A percentile compares a stretch with the other conserved stretches of the same genome.
Conservation (phyloP, 2,888 invertebrate species). For the Timema cristinae region DNA sequence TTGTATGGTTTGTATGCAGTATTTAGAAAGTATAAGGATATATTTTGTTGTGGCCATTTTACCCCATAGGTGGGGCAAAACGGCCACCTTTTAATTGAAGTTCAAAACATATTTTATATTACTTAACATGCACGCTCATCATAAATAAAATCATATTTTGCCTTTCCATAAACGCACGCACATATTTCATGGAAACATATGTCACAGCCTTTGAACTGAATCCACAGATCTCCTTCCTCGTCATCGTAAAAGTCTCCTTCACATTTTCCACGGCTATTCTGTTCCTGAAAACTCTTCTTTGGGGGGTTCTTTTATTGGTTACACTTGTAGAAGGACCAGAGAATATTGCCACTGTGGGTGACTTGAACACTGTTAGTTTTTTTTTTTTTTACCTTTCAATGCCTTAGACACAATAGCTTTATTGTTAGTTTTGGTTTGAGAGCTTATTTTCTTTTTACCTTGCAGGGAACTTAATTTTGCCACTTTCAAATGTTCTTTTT, state of each 20-base stretch:
- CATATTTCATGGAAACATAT: too few relatives aligned
- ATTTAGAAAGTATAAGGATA: too few relatives aligned
- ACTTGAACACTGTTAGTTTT: neutral
- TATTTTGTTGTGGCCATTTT: too few relatives aligned
- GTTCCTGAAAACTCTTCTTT: conserved; percentile 5
- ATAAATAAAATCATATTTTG: too few relatives aligned
- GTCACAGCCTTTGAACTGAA: too few relatives aligned
- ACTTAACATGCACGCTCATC: too few relatives aligned
- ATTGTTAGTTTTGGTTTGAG: neutral
- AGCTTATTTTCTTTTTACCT: neutral
- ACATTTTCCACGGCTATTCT: conserved; percentile 5
- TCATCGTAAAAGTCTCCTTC: conserved; percentile 9
- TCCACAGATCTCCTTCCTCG: neutral
- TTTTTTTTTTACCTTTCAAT: neutral
- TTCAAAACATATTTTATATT: too few relatives aligned
- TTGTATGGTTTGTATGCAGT: too few relatives aligned
- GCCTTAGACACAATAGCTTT: neutral
- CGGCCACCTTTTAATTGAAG: too few relatives aligned
- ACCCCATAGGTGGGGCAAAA: too few relatives aligned
- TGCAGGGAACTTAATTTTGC: neutral
- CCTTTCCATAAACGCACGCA: too few relatives aligned
- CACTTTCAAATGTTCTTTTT: conserved; percentile 6
- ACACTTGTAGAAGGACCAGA: neutral
- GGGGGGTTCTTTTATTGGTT: neutral
- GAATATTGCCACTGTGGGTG: neutral